Evolutionary conservation across 2,888 invertebrate genomes (phyloP).

Genomic region (Caenorhabditis afra): DNA sequence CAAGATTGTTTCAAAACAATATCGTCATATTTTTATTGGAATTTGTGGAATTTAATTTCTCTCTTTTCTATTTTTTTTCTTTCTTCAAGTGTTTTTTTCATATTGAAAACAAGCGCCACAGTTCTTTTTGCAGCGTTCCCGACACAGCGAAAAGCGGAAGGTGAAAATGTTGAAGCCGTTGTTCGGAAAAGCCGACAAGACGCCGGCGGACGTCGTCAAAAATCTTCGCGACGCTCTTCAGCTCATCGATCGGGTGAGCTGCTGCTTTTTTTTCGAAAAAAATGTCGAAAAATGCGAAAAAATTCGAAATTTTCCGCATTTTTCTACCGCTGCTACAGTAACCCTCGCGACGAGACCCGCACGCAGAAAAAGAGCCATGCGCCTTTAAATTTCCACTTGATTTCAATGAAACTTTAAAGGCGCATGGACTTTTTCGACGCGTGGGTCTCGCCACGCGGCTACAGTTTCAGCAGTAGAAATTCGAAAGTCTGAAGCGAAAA

Average conservation of each 20-base stretch:
- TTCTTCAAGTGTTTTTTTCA: too few species aligned
- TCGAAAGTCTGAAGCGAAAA: too few species aligned
- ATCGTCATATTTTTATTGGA: too few species aligned
- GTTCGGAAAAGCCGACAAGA: constrained; percentile 61
- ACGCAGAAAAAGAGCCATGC: too few species aligned
- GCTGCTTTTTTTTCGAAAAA: neutral
- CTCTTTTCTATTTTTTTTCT: neutral
- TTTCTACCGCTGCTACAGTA: too few species aligned
- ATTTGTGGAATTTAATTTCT: neutral
- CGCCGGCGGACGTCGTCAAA: constrained; percentile 95
- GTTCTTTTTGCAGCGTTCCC: neutral
- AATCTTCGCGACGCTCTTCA: constrained; percentile 92
- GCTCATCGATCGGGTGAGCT: constrained; percentile 87
- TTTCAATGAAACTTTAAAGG: too few species aligned
- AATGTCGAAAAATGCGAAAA: neutral
- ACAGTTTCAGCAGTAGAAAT: too few species aligned
- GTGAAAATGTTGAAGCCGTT: constrained; percentile 61
- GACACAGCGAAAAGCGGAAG: too few species aligned
- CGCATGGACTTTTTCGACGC: too few species aligned
- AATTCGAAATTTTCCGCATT: neutral
- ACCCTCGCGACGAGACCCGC: too few species aligned
- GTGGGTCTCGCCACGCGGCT: too few species aligned
- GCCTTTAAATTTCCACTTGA: too few species aligned
- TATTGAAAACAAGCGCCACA: constrained; percentile 4
- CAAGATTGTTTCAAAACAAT: constrained; percentile 8